These are phyloP conservation scores for Xiphophorus couchianus DNA, from an alignment of 2,113 vertebrate species.

Conservation along the genomic window DNA sequence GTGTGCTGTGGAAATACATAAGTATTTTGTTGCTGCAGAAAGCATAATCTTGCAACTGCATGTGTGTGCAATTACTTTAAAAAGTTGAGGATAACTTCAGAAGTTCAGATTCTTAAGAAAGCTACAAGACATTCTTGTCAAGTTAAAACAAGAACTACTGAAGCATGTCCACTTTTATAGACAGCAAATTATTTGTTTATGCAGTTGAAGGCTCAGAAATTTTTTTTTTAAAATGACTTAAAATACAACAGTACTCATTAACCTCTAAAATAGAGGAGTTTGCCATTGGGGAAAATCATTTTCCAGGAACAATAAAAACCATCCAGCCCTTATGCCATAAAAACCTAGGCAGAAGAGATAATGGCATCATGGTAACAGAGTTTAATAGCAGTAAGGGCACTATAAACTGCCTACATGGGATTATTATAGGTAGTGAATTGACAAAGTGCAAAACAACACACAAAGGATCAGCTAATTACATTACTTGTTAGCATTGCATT, in stretches of 20 bases:
- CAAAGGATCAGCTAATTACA: neutral
- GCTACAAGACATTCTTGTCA: neutral
- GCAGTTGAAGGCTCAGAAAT: neutral
- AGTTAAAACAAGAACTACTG: neutral
- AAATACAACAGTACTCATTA: constrained; percentile 15
- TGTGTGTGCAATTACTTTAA: neutral
- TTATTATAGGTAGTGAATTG: constrained; percentile 2
- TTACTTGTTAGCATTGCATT: neutral
- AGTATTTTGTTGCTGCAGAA: neutral
- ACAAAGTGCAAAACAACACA: neutral
- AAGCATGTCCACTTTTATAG: neutral
- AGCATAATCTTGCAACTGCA: neutral
- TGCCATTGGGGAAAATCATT: constrained; percentile 6
- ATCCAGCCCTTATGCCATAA: neutral
- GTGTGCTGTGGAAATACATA: neutral
- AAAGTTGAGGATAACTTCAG: neutral
- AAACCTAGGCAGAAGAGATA: constrained; percentile 1
- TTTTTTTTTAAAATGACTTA: neutral
- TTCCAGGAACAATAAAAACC: neutral
- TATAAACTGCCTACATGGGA: neutral
- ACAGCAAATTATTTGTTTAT: constrained; percentile 15
- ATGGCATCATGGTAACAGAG: neutral
- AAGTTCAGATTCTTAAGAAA: neutral
- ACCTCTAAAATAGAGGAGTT: neutral
- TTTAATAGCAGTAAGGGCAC: constrained; percentile 4